These are phyloP conservation scores for Hydrophis major DNA, from an alignment of 2,797 vertebrate species.

Conservation along the genomic window DNA sequence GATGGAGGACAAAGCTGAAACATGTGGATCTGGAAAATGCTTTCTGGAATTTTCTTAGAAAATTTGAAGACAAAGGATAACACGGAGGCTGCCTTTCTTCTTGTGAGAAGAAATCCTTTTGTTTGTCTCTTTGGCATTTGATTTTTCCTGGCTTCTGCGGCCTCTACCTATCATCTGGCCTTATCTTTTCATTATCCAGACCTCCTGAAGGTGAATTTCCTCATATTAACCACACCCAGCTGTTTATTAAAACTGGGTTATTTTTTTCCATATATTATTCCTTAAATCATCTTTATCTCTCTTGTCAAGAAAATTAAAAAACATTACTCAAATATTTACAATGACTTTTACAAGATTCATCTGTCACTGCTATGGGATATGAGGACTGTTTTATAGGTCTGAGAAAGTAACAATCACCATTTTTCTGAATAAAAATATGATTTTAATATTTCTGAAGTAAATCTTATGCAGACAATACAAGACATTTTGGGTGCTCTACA, in stretches of 20 bases:
- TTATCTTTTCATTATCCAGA: neutral
- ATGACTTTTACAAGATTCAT: neutral
- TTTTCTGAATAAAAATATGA: neutral
- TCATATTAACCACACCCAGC: neutral
- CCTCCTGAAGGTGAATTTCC: neutral
- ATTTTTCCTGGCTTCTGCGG: neutral
- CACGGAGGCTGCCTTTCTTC: neutral
- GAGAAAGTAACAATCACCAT: neutral
- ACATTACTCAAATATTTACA: neutral
- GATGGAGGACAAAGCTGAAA: neutral
- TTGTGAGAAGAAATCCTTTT: neutral
- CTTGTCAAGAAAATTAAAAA: neutral
- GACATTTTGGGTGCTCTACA: neutral
- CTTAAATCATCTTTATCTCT: neutral
- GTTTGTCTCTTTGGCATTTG: neutral
- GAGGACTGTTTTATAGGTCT: neutral
- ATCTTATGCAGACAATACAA: neutral
- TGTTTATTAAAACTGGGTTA: neutral
- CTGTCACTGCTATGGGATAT: neutral
- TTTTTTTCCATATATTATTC: neutral
- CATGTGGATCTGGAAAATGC: conserved; percentile 17
- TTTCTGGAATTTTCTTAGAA: conserved; percentile 41
- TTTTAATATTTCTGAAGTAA: neutral
- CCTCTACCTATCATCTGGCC: neutral
- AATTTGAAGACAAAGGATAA: neutral